Evolutionary conservation across 1,140 invertebrate genomes (phyloP), one percentile per base, ranked within the genome.

Genomic region (Zaprionus lachaisei): DNA sequence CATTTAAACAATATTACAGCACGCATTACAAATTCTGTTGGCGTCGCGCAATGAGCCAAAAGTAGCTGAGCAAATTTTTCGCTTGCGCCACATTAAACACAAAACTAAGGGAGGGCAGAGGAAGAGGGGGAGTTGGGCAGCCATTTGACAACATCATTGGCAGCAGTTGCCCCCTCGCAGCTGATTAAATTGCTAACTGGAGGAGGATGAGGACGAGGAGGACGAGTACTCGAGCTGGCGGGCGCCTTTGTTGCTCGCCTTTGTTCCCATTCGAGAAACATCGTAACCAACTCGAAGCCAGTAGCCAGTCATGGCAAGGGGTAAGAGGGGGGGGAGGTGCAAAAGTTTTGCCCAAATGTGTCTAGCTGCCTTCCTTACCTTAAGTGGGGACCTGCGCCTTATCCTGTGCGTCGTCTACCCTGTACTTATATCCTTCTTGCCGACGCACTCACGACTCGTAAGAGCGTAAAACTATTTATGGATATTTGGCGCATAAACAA

Each of bases 401-500:
- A 62, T 62, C 41, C 38, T n/a, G 26, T n/a, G 31, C 31, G 31
- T 7, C 17, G 63, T 12, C 15, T 65, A 14, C 49, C 31, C 34
- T 57, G 47, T 68, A 58, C 61, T 60, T 72, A 38, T 56, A 67
- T 58, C 55, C 65, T 34, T 58, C 65, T 34, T 58, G 55, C 55
- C 65, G 65, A 67, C 65, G 65, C 65, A 67, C 61, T 64, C 37
- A 64, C 61, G 44, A 62, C 41, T 58, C 81, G 69, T 77, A 87
- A 87, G 67, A 75, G 84, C 85, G 76, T 68, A 81, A 87, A 89
- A 89, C 85, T 89, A 89, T 89, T 89, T 89, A 90, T 89, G 84
- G 85, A 84, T 89, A 89, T 89, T 89, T 84, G 75, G 62, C 78
- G 84, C 84, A 89, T 89, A 89, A 89, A 89, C 85, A 89, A 77